Conservation (phyloP, 1,140 invertebrate genomes). For the Helicoverpa zea region DNA sequence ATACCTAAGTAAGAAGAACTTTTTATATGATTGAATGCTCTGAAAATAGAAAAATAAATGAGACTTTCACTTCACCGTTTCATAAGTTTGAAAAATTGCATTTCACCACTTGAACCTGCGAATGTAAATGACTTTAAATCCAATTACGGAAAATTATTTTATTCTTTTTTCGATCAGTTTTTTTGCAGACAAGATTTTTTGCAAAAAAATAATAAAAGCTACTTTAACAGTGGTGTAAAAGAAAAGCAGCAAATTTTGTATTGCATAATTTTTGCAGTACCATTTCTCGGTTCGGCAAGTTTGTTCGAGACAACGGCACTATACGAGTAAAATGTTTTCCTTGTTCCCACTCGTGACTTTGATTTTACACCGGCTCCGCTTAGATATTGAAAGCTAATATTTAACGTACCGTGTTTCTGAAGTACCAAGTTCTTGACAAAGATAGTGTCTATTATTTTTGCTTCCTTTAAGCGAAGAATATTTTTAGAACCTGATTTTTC, state of each 20-base stretch:
- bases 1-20: slow-evolving; percentile 12
- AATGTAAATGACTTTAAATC: neutral
- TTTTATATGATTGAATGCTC: slow-evolving; percentile 25
- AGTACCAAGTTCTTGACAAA: neutral
- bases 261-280: slow-evolving; percentile 31
- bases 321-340: slow-evolving; percentile 59
- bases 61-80: slow-evolving; percentile 28
- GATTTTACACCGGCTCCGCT: slow-evolving; percentile 47
- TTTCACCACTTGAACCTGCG: slow-evolving; percentile 5
- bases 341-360: slow-evolving; percentile 46
- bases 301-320: slow-evolving; percentile 38
- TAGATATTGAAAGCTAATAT: slow-evolving; percentile 54
- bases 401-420: slow-evolving; percentile 38
- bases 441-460: neutral
- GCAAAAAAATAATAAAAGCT: too few relatives aligned
- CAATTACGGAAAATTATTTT: neutral
- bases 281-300: slow-evolving; percentile 37
- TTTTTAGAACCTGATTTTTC: too few relatives aligned
- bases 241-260: slow-evolving; percentile 16
- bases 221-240: neutral
- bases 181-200: neutral
- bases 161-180: neutral
- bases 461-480: neutral
- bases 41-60: slow-evolving; percentile 38
- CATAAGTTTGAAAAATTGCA: slow-evolving; percentile 32